Percentiles rank a stretch among this genome's conserved stretches.
Evolutionary conservation across 2,888 invertebrate genomes (phyloP).

Genomic region (Amblyteles armatorius): DNA sequence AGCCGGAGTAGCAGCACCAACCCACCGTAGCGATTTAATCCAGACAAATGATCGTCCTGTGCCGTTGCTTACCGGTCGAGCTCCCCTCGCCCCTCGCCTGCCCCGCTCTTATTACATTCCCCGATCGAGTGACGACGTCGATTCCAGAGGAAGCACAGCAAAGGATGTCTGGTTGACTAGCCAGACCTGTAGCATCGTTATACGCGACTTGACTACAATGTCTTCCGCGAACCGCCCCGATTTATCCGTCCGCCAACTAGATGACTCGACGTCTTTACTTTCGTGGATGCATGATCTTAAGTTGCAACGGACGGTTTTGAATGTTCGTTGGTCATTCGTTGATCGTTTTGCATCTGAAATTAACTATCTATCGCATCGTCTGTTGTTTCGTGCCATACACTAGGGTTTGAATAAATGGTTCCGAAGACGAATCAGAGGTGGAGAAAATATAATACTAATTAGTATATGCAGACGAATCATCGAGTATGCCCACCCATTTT

Average conservation of each 20-base stretch:
- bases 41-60: slow-evolving; percentile 77
- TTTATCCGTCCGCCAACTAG: slow-evolving; percentile 5
- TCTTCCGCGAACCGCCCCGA: neutral
- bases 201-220: slow-evolving; percentile 48
- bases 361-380: neutral
- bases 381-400: neutral
- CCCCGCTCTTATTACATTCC: slow-evolving; percentile 46
- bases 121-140: slow-evolving; percentile 63
- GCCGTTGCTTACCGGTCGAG: slow-evolving; percentile 29
- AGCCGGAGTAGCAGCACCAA: slow-evolving; percentile 53
- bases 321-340: slow-evolving; percentile 7
- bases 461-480: too few relatives aligned
- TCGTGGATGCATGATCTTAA: neutral
- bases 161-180: slow-evolving; percentile 31
- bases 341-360: slow-evolving; percentile 20
- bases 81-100: slow-evolving; percentile 37
- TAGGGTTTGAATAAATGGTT: neutral
- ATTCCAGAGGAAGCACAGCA: slow-evolving; percentile 51
- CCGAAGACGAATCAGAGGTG: neutral
- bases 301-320: neutral
- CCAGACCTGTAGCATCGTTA: slow-evolving; percentile 18
- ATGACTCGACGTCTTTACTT: slow-evolving; percentile 60
- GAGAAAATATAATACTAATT: neutral
- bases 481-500: too few relatives aligned
- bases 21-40: slow-evolving; percentile 74